Conservation (phyloP, 1,140 invertebrate species). For the Maniola jurtina region DNA sequence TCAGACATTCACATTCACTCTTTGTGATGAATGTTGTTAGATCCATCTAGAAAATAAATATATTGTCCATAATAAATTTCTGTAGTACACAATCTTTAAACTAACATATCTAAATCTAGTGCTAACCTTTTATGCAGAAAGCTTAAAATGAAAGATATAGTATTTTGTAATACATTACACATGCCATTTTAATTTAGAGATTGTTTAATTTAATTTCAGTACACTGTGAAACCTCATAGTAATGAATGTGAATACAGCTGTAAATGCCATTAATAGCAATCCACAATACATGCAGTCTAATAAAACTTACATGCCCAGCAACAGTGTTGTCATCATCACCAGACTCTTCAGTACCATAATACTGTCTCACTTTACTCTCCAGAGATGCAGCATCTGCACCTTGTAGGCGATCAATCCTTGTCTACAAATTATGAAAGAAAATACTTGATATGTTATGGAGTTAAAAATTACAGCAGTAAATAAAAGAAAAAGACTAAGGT, state of each 20-base stretch:
- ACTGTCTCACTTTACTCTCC: constrained; percentile 94
- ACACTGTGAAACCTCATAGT: too few relatives aligned
- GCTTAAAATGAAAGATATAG: too few relatives aligned
- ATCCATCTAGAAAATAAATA: constrained; percentile 87
- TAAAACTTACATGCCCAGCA: constrained; percentile 86
- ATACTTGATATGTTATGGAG: too few relatives aligned
- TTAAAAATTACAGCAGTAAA: too few relatives aligned
- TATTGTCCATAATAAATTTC: background rate
- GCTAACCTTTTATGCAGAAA: too few relatives aligned
- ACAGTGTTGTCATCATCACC: constrained; percentile 83
- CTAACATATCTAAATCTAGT: too few relatives aligned
- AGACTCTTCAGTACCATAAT: constrained; percentile 85
- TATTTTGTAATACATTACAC: too few relatives aligned
- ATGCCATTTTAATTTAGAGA: background rate
- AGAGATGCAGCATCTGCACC: constrained; percentile 90
- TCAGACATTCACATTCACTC: constrained; percentile 96
- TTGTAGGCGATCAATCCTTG: constrained; percentile 89
- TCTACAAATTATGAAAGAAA: constrained; percentile 66
- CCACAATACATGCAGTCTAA: background rate
- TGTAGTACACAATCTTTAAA: too few relatives aligned
- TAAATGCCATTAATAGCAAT: too few relatives aligned
- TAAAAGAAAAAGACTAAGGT: too few relatives aligned
- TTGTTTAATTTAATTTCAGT: too few relatives aligned
- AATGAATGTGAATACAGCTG: too few relatives aligned
- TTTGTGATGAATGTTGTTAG: constrained; percentile 91